Evolutionary conservation across 2,888 invertebrate genomes (phyloP).

Genomic region (Patella ulyssiponensis): DNA sequence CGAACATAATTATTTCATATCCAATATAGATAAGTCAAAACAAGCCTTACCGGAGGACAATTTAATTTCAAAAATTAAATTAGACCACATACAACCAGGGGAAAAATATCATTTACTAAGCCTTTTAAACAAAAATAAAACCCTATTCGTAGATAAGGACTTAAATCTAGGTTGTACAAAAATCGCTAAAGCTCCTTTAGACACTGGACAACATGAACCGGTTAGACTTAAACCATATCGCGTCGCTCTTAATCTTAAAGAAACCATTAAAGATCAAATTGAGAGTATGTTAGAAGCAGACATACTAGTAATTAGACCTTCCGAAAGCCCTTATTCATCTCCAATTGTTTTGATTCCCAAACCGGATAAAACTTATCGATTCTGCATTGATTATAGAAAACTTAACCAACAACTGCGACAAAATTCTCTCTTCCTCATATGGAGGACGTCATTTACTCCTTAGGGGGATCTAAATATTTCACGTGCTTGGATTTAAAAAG

Average conservation of each 20-base stretch:
- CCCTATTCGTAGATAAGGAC: neutral
- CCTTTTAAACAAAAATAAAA: neutral
- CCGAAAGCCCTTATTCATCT: neutral
- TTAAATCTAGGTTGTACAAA: neutral
- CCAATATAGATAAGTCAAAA: no score
- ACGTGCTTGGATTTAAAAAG: slow-evolving; percentile 17
- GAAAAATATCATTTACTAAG: neutral
- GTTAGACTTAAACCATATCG: no score
- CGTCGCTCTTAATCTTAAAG: slow-evolving; percentile 1
- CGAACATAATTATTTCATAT: no score
- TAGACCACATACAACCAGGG: neutral
- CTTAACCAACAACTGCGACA: no score
- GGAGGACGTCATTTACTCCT: no score
- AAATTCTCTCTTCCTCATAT: no score
- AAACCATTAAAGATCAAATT: neutral
- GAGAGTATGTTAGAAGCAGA: neutral
- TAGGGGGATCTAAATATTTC: slow-evolving; percentile 8
- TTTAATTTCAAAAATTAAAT: neutral
- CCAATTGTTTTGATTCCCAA: neutral
- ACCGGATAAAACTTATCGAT: neutral
- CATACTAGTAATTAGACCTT: neutral
- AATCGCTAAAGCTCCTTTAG: neutral
- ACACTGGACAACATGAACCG: neutral
- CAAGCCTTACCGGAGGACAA: no score
- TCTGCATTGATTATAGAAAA: no score